Percentiles rank a stretch among this genome's conserved stretches.
phyloP scores from a whole-genome alignment of 2,888 invertebrate genomes.

The Eupithecia abbreviata region DNA sequence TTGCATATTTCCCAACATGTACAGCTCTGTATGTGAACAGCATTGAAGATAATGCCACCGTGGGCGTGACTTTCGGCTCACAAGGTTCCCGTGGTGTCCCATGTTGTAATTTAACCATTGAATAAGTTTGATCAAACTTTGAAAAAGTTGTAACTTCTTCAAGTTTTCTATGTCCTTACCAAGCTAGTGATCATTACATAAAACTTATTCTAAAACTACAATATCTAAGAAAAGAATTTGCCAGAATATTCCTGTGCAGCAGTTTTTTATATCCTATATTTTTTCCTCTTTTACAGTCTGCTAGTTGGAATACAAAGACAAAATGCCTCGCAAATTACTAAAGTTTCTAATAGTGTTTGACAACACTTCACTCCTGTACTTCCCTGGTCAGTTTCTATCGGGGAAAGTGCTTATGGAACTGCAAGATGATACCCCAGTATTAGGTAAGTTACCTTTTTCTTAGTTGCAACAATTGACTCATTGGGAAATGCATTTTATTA shows the following conservation, averaged over 20 bases:
- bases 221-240: neutral
- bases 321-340: constrained; percentile 93
- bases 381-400: constrained; percentile 96
- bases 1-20: constrained; percentile 75
- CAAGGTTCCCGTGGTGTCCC: constrained; percentile 56
- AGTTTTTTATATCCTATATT: neutral
- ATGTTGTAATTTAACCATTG: constrained; percentile 30
- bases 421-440: constrained; percentile 96
- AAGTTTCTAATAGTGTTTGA: constrained; percentile 97
- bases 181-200: neutral
- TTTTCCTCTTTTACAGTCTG: neutral
- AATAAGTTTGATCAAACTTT: neutral
- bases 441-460: constrained; percentile 83
- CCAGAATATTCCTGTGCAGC: constrained; percentile 20
- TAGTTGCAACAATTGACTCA: neutral
- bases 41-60: constrained; percentile 63
- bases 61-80: constrained; percentile 67
- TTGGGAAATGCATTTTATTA: neutral
- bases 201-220: neutral
- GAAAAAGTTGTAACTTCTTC: neutral
- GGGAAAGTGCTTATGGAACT: constrained; percentile 96
- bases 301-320: constrained; percentile 39
- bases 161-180: neutral
- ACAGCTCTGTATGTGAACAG: constrained; percentile 66
- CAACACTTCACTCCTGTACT: constrained; percentile 95